Evolutionary conservation across 2,888 invertebrate species (phyloP), one percentile per base, ranked within the genome.

Genomic region (Sarcophaga rosellei): DNA sequence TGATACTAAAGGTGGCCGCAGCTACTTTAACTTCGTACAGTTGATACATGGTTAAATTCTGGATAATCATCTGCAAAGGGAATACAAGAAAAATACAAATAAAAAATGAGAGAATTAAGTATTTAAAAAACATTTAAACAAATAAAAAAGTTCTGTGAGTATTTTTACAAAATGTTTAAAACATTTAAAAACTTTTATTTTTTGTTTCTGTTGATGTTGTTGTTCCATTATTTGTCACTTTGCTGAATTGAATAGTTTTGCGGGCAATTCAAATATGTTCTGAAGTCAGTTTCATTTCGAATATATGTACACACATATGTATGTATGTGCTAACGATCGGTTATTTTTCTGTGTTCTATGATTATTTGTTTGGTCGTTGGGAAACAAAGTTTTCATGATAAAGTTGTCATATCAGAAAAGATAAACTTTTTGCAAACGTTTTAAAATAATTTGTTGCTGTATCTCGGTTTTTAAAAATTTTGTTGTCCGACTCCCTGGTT

Each of bases 11-110:
- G 2, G 96, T 95, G 53, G 95, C 95, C 70, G 95, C 96, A 88
- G 95, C 94, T 70, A 97, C 94, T 92, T 95, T 95, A 72, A 96
- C 94, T 92, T 96, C 95, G 91, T 97, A 97, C 91, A 95, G 93
- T 5, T 95, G 94, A 92, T 96, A 95, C 89, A 95, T 95, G 72
- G 96, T 96, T 89, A 97, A 94, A 92, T 96, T 96, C 89, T 94
- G 95, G 88, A 96, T 94, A 80, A 94, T 94, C 92, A 95, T 95
- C 96, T 96, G 94, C 72, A 94, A 93, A 74, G 10, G 68, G 70
- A 47, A 35, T 35, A 53, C 8, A 53, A 63, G 23, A 77, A 72
- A 85, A 35, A 35, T 35, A 10, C 10, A 35, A 35, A 25, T 57
- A n/a, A 75, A 12, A 45, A 77, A 35, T 70, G 68, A 53, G 23